Conservation (phyloP, 2,888 invertebrate species). For the Phrixothrix hirtus region DNA sequence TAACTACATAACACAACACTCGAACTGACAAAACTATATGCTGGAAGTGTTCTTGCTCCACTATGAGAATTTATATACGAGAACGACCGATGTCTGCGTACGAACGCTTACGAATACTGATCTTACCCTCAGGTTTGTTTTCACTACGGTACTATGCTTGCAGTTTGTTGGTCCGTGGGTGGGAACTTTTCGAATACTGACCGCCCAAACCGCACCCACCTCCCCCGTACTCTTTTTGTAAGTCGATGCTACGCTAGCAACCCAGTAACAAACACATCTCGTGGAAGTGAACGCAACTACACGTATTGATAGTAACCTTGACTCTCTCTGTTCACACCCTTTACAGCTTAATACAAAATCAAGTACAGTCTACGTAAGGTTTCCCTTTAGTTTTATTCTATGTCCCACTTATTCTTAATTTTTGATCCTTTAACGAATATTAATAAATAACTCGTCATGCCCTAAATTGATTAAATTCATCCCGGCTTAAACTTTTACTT, state of each 20-base stretch:
- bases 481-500: not conserved
- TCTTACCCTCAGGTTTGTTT: constrained; percentile 42
- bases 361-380: constrained; percentile 18
- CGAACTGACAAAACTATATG: constrained; percentile 44
- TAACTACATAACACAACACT: constrained; percentile 30
- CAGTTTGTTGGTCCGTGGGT: constrained; percentile 49
- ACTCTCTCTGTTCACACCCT: constrained; percentile 43
- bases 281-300: constrained; percentile 48
- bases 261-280: constrained; percentile 47
- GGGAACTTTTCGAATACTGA: constrained; percentile 31
- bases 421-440: too few relatives aligned
- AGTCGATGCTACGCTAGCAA: constrained; percentile 21
- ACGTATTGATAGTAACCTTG: constrained; percentile 49
- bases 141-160: constrained; percentile 44
- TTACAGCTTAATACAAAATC: constrained; percentile 41
- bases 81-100: constrained; percentile 34
- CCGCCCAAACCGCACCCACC: constrained; percentile 43
- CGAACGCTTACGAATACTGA: constrained; percentile 20
- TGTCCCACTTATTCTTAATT: too few relatives aligned
- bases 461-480: not conserved
- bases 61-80: constrained; percentile 49
- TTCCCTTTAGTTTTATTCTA: too few relatives aligned
- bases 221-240: constrained; percentile 18
- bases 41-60: constrained; percentile 45
- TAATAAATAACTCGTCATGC: not conserved